phyloP scores from a whole-genome alignment of 1,140 invertebrate genomes.

The Scaptomyza montana region DNA sequence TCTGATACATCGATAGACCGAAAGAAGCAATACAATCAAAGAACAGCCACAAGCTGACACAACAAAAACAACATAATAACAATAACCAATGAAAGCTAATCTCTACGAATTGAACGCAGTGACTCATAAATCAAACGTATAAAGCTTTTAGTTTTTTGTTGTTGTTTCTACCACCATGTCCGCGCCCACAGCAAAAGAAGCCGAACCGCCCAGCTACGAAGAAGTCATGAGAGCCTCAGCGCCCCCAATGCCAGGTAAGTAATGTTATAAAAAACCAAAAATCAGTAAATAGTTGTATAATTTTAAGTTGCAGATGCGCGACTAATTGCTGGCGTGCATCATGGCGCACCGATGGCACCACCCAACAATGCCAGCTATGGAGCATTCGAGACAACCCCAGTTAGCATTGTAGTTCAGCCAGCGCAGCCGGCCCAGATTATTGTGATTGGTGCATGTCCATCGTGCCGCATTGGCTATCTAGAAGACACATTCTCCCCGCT shows the following conservation, averaged over 20 bases:
- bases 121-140: constrained; percentile 21
- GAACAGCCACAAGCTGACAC: constrained; percentile 13
- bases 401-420: constrained; percentile 67
- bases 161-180: constrained; percentile 19
- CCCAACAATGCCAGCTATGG: constrained; percentile 69
- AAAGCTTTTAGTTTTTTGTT: constrained; percentile 9
- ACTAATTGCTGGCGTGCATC: constrained; percentile 57
- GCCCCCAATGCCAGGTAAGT: constrained; percentile 22
- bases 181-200: constrained; percentile 44
- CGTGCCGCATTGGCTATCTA: constrained; percentile 90
- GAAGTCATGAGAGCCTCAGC: constrained; percentile 61
- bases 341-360: constrained; percentile 48
- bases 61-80: constrained; percentile 38
- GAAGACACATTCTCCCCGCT: constrained; percentile 91
- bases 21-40: constrained; percentile 29
- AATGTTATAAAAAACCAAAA: neutral
- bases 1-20: constrained; percentile 40
- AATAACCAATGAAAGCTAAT: constrained; percentile 20
- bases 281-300: neutral
- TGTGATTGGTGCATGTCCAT: constrained; percentile 90
- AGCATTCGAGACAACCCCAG: constrained; percentile 75
- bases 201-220: constrained; percentile 63
- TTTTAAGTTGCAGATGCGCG: constrained; percentile 37
- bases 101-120: constrained; percentile 7
- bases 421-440: constrained; percentile 86